These are phyloP conservation scores for Notodonta ziczac DNA, from an alignment of 2,888 invertebrate genomes.

Conservation along the genomic window DNA sequence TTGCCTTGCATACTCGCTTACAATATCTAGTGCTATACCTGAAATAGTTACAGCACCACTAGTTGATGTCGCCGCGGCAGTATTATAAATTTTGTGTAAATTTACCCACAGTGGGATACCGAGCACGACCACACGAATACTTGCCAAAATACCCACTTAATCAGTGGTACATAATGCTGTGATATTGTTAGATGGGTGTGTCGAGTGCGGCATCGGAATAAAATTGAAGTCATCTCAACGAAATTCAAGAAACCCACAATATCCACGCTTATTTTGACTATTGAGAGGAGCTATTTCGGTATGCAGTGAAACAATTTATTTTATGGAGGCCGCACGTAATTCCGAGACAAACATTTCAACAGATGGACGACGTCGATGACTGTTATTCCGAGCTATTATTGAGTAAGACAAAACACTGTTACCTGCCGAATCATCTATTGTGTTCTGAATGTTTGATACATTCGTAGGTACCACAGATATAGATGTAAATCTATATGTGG, in stretches of 20 bases:
- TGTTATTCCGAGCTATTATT: conserved; percentile 2
- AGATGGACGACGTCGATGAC: conserved; percentile 3
- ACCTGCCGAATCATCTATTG: conserved; percentile 2
- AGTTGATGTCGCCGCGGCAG: conserved; percentile 33
- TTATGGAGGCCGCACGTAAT: conserved; percentile 14
- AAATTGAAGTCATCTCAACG: conserved; percentile 15
- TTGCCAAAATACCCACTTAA: conserved; percentile 46
- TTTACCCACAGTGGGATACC: conserved; percentile 19
- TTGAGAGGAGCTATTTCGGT: conserved; percentile 26
- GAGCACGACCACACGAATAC: conserved; percentile 35
- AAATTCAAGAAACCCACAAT: conserved; percentile 24
- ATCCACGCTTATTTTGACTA: conserved; percentile 17
- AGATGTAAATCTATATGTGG: too few relatives aligned
- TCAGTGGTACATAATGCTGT: conserved; percentile 27
- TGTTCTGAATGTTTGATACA: not conserved
- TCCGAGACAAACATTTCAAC: conserved; percentile 4
- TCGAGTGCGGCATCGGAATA: conserved; percentile 24
- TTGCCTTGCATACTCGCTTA: conserved; percentile 18
- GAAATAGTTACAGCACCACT: conserved; percentile 30
- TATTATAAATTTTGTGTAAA: conserved; percentile 45
- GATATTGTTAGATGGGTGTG: conserved; percentile 19
- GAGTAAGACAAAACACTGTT: conserved; percentile 4
- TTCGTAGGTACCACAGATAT: too few relatives aligned
- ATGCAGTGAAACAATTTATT: conserved; percentile 16
- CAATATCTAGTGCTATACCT: conserved; percentile 23